phyloP scores from a whole-genome alignment of 2,888 invertebrate species.

The Troilus luridus region DNA sequence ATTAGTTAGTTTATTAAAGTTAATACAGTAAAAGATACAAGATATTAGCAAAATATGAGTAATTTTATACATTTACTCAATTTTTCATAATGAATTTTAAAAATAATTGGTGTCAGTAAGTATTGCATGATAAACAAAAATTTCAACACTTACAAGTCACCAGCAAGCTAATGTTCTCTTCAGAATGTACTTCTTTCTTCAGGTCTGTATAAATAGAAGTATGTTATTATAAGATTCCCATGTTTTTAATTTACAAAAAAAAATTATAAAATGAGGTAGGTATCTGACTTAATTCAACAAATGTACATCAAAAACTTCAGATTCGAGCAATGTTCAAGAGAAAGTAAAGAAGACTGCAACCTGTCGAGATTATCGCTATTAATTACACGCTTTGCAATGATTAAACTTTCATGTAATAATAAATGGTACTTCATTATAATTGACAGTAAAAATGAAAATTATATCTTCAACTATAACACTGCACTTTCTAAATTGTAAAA shows the following conservation, averaged over 20 bases:
- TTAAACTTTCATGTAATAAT: neutral
- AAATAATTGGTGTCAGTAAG: neutral
- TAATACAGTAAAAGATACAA: neutral
- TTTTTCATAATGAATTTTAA: neutral
- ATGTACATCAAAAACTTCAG: neutral
- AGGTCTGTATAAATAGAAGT: conserved; percentile 44
- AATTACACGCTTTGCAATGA: neutral
- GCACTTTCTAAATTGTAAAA: too few relatives aligned
- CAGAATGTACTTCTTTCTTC: conserved; percentile 22
- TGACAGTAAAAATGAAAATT: too few relatives aligned
- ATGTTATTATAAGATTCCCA: neutral
- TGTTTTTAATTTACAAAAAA: neutral
- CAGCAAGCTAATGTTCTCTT: neutral
- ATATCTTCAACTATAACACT: too few relatives aligned
- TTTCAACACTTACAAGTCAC: neutral
- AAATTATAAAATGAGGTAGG: neutral
- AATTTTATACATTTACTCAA: neutral
- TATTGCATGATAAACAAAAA: neutral
- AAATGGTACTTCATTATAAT: too few relatives aligned
- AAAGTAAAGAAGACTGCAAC: neutral
- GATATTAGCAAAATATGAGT: neutral
- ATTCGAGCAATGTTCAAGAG: neutral
- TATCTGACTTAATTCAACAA: neutral
- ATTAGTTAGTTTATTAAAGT: too few relatives aligned
- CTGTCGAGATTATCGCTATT: neutral